Base-by-base conservation (phyloP, 2,113 vertebrate species). In the Cephalopterus ornatus region DNA sequence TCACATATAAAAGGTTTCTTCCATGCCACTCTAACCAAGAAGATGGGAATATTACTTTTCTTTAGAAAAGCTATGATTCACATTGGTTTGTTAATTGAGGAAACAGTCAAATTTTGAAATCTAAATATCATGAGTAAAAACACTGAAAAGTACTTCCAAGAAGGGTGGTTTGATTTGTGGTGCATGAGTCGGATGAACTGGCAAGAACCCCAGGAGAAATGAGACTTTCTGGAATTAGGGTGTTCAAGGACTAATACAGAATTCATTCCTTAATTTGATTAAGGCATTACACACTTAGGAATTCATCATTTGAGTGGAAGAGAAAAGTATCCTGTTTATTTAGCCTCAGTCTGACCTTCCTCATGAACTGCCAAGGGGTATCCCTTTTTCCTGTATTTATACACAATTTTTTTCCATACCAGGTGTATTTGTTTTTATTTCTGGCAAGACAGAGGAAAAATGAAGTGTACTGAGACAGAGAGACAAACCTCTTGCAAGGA, bases 351-450 rank as follows among this genome's bases (percentile, higher is more conserved):
- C 66, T 95, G 93, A 94, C 93, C 93, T 87, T 92, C 77, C 85
- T 56, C 33, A n/a, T 87, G 86, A 79, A 92, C 65, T 75, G 91
- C 94, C 84, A 93, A 93, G 53, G 89, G 84, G 70, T 94, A 92
- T 94, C 84, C 81, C 77, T 89, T 93, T 94, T 95, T 95, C 81
- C 94, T 94, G 77, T 93, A 62, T 91, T 87, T 95, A 89, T 73
- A 76, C 19, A 85, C 94, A 89, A 56, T 28, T 56, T 85, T 95
- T 95, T 95, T 78, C 89, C 66, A 50, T 72, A 65, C 77, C 77
- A 95, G 94, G 87, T 94, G 91, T 87, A 89, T 91, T 95, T 94
- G 75, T 85, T 94, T 97, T 93, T 58, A 70, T 82, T 95, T 79
- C 78, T 92, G 73, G 70, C 49, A 58, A 61, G 53, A 87, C 7